Percentiles rank a stretch among this genome's conserved stretches.
phyloP scores from a whole-genome alignment of 2,797 vertebrate species.

The Pseudochirops cupreus region DNA sequence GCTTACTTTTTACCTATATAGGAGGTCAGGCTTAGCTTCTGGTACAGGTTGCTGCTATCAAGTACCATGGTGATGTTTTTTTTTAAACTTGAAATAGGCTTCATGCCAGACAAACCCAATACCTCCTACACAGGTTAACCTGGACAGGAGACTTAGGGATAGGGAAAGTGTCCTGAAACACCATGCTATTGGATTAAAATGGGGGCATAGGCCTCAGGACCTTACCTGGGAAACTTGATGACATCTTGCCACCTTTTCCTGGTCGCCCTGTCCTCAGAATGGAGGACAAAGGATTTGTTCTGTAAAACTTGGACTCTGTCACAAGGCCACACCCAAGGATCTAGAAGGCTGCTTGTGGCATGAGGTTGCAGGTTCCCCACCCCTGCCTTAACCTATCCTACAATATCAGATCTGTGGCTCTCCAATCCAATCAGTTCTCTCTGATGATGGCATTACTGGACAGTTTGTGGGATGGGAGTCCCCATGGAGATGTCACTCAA shows the following conservation, averaged over 20 bases:
- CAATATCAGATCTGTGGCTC: background rate
- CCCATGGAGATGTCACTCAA: background rate
- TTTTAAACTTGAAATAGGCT: background rate
- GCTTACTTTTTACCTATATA: conserved; percentile 15
- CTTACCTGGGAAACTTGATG: background rate
- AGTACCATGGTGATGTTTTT: background rate
- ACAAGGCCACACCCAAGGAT: too few species aligned
- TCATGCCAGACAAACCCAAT: background rate
- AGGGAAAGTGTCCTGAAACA: background rate
- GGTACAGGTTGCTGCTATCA: background rate
- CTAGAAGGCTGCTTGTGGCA: too few species aligned
- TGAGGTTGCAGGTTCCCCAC: too few species aligned
- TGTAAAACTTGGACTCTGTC: too few species aligned
- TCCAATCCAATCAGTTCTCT: background rate
- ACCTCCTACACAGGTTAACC: background rate
- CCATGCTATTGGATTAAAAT: background rate
- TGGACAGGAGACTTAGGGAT: background rate
- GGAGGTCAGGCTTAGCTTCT: background rate
- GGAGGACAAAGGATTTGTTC: background rate
- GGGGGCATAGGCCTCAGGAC: background rate
- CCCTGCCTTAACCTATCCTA: background rate
- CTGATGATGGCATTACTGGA: background rate
- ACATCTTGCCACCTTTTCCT: background rate
- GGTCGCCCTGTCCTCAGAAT: background rate
- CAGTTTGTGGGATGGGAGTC: background rate